These are phyloP conservation scores for Vireo griseus DNA, from an alignment of 2,797 vertebrate species.

Conservation along the genomic window DNA sequence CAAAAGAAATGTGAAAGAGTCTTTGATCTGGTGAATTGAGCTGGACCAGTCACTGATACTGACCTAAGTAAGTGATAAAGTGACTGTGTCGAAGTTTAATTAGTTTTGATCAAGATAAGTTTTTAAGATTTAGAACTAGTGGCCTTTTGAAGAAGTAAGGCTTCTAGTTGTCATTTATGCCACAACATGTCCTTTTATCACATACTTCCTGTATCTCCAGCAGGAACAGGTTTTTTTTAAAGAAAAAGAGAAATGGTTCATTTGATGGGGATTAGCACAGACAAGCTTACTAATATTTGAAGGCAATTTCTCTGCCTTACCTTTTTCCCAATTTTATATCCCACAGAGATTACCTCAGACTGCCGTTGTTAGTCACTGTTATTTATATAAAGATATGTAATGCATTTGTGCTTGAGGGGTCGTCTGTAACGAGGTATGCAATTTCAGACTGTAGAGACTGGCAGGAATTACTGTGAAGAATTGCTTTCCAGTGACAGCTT, in stretches of 20 bases:
- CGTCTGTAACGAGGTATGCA: conserved; percentile 29
- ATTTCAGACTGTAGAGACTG: conserved; percentile 53
- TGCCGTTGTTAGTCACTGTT: conserved; percentile 54
- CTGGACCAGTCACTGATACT: conserved; percentile 22
- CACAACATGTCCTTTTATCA: conserved; percentile 41
- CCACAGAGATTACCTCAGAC: conserved; percentile 56
- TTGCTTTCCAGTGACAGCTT: conserved; percentile 61
- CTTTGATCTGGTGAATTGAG: conserved; percentile 49
- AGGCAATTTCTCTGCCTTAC: conserved; percentile 29
- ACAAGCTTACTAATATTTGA: conserved; percentile 57
- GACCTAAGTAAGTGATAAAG: conserved; percentile 53
- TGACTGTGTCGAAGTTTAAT: conserved; percentile 35
- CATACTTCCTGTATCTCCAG: not conserved
- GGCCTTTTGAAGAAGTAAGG: conserved; percentile 47
- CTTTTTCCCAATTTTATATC: conserved; percentile 28
- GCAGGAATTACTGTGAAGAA: conserved; percentile 62
- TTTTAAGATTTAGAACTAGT: conserved; percentile 45
- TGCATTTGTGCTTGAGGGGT: conserved; percentile 51
- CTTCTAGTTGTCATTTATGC: conserved; percentile 35
- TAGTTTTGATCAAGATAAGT: conserved; percentile 58
- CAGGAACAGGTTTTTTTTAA: conserved; percentile 26
- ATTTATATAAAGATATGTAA: conserved; percentile 70
- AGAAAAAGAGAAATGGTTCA: conserved; percentile 42
- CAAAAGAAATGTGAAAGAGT: conserved; percentile 18
- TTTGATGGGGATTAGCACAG: conserved; percentile 57